phyloP scores from a whole-genome alignment of 2,113 vertebrate species.

The Aptenodytes forsteri region DNA sequence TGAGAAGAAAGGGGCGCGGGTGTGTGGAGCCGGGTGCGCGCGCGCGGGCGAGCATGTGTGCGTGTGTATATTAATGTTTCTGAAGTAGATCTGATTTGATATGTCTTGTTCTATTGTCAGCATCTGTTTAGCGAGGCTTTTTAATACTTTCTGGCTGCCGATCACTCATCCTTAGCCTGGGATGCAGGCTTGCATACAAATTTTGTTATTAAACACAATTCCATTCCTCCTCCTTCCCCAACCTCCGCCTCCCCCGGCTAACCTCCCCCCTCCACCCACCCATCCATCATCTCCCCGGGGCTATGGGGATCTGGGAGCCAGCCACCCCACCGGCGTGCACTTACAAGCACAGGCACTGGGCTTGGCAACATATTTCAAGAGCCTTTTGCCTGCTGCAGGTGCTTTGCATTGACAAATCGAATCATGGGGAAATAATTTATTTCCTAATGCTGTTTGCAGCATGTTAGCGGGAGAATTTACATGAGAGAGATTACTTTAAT shows the following conservation, averaged over 20 bases:
- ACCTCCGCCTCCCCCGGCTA: neutral
- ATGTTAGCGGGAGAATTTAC: conserved; percentile 78
- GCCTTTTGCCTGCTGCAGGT: conserved; percentile 82
- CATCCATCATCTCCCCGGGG: conserved; percentile 66
- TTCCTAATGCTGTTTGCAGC: conserved; percentile 84
- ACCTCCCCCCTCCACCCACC: conserved; percentile 40
- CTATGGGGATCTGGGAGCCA: conserved; percentile 51
- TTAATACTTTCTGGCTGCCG: conserved; percentile 88
- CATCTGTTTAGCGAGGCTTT: conserved; percentile 83
- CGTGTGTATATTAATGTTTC: conserved; percentile 85
- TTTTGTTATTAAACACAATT: conserved; percentile 86
- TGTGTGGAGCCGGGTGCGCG: conserved; percentile 24
- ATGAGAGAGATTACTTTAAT: conserved; percentile 89
- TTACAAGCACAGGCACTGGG: conserved; percentile 41
- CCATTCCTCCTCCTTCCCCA: conserved; percentile 56
- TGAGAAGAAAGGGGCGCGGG: conserved; percentile 47
- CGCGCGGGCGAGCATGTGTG: conserved; percentile 49
- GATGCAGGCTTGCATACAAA: conserved; percentile 84
- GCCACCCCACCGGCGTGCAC: conserved; percentile 22
- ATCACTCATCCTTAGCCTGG: conserved; percentile 86
- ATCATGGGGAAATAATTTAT: conserved; percentile 89
- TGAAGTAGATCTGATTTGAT: conserved; percentile 89
- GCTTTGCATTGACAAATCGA: conserved; percentile 89
- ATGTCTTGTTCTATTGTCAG: conserved; percentile 88
- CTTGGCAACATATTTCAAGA: conserved; percentile 86